Conservation (phyloP, 1,140 invertebrate genomes). For the Ips typographus region DNA sequence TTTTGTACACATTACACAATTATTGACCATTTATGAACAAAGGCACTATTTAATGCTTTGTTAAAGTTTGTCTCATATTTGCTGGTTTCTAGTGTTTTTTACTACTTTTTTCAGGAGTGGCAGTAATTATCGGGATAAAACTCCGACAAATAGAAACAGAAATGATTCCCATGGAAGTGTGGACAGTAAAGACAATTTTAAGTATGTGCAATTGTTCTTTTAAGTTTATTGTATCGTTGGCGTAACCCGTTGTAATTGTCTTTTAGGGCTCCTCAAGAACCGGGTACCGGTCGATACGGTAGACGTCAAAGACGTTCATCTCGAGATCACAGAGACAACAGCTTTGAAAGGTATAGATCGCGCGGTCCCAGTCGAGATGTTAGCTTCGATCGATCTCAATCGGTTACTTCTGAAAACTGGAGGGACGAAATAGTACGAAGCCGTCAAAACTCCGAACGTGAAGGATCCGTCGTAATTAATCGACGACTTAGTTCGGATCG, state of each 20-base stretch:
- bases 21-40: no score
- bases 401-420: conserved; percentile 45
- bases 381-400: conserved; percentile 46
- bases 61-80: no score
- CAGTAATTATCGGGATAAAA: conserved; percentile 25
- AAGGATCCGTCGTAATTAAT: conserved; percentile 14
- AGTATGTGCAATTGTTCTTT: conserved; percentile 5
- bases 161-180: conserved; percentile 35
- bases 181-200: conserved; percentile 36
- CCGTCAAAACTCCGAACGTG: conserved; percentile 43
- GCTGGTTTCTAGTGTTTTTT: not conserved
- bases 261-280: conserved; percentile 46
- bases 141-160: conserved; percentile 21
- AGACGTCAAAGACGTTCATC: conserved; percentile 37
- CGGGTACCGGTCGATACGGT: conserved; percentile 20
- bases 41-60: no score
- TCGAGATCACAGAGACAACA: conserved; percentile 40
- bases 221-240: not conserved
- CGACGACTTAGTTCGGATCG: not conserved
- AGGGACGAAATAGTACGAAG: conserved; percentile 46
- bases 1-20: no score
- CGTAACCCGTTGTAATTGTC: not conserved
- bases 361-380: conserved; percentile 45
- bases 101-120: conserved; percentile 28
- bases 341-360: conserved; percentile 44